Evolutionary conservation across 2,888 invertebrate species (phyloP).

Genomic region (Erpobdella octoculata): DNA sequence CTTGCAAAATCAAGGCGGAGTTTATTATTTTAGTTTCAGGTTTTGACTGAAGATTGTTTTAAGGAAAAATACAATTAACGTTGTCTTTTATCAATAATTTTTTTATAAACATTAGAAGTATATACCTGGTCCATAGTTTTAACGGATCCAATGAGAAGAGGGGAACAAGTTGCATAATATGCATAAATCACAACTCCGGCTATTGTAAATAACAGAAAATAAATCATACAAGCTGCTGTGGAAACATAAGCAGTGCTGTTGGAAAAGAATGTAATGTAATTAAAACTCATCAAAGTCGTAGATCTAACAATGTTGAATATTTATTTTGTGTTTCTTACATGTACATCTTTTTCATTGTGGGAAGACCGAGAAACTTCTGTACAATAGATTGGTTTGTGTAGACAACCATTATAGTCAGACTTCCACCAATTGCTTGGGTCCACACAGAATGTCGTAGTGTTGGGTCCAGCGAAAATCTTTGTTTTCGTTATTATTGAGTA

Average conservation of each 20-base stretch:
- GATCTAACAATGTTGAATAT: not conserved
- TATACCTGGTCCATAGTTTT: not conserved
- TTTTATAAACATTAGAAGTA: too few species aligned
- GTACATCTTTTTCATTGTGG: constrained; percentile 49
- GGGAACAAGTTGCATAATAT: constrained; percentile 43
- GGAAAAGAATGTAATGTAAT: not conserved
- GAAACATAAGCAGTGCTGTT: constrained; percentile 36
- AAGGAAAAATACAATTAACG: too few species aligned
- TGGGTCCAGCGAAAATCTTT: constrained; percentile 66
- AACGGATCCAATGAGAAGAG: constrained; percentile 27
- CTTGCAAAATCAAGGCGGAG: too few species aligned
- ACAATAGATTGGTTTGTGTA: constrained; percentile 87
- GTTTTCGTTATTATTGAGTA: too few species aligned
- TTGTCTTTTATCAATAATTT: too few species aligned
- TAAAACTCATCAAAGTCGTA: not conserved
- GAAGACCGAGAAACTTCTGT: constrained; percentile 81
- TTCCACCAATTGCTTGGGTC: constrained; percentile 74
- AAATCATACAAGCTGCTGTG: constrained; percentile 39
- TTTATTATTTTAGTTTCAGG: too few species aligned
- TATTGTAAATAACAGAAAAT: constrained; percentile 40
- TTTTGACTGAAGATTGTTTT: too few species aligned
- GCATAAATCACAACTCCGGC: constrained; percentile 45
- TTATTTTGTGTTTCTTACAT: constrained; percentile 15
- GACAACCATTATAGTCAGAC: constrained; percentile 79
- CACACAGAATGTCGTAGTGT: constrained; percentile 80